Percentiles rank a stretch among this genome's conserved stretches.
These are phyloP conservation scores for Conomelus anceps DNA, from an alignment of 2,888 invertebrate genomes.

Conservation along the genomic window DNA sequence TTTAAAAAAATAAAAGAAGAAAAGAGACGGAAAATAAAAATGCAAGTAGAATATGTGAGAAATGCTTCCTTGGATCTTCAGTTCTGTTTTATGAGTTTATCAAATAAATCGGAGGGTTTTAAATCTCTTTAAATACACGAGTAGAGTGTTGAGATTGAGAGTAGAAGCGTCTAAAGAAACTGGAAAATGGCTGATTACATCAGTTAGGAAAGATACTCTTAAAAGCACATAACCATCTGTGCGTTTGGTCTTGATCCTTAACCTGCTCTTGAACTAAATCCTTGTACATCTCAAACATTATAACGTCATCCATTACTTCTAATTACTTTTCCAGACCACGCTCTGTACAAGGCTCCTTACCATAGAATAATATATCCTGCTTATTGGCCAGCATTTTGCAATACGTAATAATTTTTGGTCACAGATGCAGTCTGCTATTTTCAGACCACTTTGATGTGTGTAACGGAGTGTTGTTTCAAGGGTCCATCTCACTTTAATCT, in stretches of 20 bases:
- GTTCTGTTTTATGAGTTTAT: too few relatives aligned
- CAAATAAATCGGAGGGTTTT: too few relatives aligned
- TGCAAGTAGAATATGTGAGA: too few relatives aligned
- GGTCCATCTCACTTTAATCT: not conserved
- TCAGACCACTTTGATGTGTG: not conserved
- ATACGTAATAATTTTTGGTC: not conserved
- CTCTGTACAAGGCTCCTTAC: not conserved
- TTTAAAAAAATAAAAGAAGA: too few relatives aligned
- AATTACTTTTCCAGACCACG: not conserved
- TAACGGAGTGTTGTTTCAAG: not conserved
- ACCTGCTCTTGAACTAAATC: not conserved
- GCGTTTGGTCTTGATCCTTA: not conserved
- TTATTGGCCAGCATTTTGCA: not conserved
- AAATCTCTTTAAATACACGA: too few relatives aligned
- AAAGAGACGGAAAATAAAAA: too few relatives aligned
- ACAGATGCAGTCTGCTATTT: not conserved
- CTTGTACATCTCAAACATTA: not conserved
- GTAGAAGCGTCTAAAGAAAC: too few relatives aligned
- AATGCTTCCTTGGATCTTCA: too few relatives aligned
- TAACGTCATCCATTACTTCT: not conserved
- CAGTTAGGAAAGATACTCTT: not conserved
- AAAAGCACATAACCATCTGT: not conserved
- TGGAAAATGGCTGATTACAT: not conserved
- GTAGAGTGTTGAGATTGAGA: not conserved
- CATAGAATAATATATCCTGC: not conserved